Conservation (phyloP, 92 coral and sea anemone genomes). For the Desmophyllum pertusum region DNA sequence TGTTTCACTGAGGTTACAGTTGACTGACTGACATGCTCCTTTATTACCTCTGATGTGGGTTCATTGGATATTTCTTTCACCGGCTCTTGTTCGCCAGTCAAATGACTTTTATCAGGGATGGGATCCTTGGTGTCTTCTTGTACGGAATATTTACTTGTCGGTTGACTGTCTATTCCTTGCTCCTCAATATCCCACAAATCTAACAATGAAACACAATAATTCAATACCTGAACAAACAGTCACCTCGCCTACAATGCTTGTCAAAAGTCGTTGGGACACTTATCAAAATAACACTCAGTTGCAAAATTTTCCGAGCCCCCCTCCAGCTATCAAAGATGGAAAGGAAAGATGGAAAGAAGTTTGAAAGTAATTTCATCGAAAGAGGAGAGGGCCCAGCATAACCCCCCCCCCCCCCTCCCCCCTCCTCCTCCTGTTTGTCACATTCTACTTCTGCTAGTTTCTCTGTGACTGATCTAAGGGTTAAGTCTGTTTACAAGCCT, state of each 20-base stretch:
- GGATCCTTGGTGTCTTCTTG: background rate
- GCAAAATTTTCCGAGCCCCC: no score
- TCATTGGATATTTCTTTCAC: background rate
- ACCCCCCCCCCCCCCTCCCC: background rate
- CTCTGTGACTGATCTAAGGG: background rate
- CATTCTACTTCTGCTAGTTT: no score
- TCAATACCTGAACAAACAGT: background rate
- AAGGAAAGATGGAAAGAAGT: no score
- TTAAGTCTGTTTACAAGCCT: background rate
- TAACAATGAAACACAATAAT: background rate
- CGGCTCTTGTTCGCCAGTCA: background rate
- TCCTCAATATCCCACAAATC: constrained; percentile 47
- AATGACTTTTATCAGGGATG: background rate
- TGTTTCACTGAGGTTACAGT: background rate
- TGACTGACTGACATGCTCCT: background rate
- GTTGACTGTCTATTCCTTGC: background rate
- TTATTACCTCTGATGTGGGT: background rate
- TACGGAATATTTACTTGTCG: background rate
- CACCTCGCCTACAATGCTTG: background rate
- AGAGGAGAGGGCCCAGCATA: background rate
- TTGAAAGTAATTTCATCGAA: no score
- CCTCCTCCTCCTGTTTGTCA: background rate
- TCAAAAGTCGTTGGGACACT: no score
- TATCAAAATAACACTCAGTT: no score
- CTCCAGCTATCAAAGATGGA: no score